Evolutionary conservation across 2,888 invertebrate genomes (phyloP), one percentile per base, ranked within the genome.

Genomic region (Erebia epiphron): DNA sequence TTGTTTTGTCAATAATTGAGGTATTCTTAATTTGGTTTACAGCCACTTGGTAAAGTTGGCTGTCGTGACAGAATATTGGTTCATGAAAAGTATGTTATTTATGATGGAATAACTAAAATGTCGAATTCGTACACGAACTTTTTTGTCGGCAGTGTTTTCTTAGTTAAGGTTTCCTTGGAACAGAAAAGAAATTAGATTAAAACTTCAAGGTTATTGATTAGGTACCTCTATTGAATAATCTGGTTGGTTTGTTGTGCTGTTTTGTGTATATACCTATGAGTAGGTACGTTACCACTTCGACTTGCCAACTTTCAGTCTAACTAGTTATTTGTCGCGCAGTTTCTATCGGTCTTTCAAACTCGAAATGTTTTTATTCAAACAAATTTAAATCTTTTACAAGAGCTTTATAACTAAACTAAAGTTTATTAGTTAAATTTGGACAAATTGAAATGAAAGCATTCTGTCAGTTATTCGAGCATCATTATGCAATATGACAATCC

Each of bases 21-120:
- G 11, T 10, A 2, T 46, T 46, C 11, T 0, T 46, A 1, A 11
- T 11, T 46, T 46, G 43, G 43, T 46, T 46, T 16, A 14, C 2
- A 16, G 2, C 16, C 1, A 16, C n/a, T 5, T n/a, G 8, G 35
- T 49, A 58, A 49, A 57, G 46, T 57, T 43, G 5, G 50, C 26
- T 8, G 46, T 26, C 57, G 58, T 26, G 50, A 14, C 35, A n/a
- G 35, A 58, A 58, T 58, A n/a, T 58, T 14, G 35, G 58, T 35
- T 21, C 11, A 35, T 58, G 7, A 18, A 57, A 57, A 57, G 21
- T 61, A 46, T 18, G 10, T 35, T 46, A 43, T 61, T 62, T 62
- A 62, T 67, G 61, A 69, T 69, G 69, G 56, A 69, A 72, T 62
- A 49, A 62, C 26, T 61, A 61, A 61, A 43, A 26, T 9, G 14